Evolutionary conservation across 2,888 invertebrate species (phyloP).

Genomic region (Rhagophthalmus giganteus): DNA sequence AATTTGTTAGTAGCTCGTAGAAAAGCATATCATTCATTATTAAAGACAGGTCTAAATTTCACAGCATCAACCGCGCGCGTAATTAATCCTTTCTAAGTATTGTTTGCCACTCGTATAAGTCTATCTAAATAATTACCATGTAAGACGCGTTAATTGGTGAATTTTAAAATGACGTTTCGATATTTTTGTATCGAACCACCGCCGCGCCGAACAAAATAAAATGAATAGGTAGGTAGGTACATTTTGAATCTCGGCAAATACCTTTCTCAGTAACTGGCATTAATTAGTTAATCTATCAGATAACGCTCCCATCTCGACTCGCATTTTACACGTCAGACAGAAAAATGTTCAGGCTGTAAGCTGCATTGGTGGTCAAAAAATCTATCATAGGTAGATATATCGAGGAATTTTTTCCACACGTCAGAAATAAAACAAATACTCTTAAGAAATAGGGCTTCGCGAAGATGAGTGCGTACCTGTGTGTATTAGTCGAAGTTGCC

Average conservation of each 20-base stretch:
- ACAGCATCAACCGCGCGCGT: no score
- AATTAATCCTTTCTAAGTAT: background rate
- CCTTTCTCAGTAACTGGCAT: no score
- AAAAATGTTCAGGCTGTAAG: conserved; percentile 17
- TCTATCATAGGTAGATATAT: background rate
- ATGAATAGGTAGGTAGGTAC: no score
- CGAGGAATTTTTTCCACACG: conserved; percentile 11
- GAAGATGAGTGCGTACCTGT: conserved; percentile 25
- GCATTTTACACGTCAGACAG: conserved; percentile 26
- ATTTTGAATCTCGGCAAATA: no score
- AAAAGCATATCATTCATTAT: no score
- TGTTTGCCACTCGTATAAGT: background rate
- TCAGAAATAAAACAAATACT: background rate
- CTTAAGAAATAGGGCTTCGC: background rate
- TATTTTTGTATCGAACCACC: no score
- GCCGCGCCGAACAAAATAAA: no score
- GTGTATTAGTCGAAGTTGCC: conserved; percentile 23
- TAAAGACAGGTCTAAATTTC: no score
- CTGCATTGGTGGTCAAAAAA: conserved; percentile 25
- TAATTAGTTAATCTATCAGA: conserved; percentile 55
- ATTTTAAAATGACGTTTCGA: no score
- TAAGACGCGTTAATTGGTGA: no score
- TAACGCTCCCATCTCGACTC: conserved; percentile 46
- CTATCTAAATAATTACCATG: no score
- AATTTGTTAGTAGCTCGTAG: no score